Percentiles rank a stretch among this genome's conserved stretches.
These are phyloP conservation scores for Ormyrus nitidulus DNA, from an alignment of 2,888 invertebrate species.

Conservation along the genomic window DNA sequence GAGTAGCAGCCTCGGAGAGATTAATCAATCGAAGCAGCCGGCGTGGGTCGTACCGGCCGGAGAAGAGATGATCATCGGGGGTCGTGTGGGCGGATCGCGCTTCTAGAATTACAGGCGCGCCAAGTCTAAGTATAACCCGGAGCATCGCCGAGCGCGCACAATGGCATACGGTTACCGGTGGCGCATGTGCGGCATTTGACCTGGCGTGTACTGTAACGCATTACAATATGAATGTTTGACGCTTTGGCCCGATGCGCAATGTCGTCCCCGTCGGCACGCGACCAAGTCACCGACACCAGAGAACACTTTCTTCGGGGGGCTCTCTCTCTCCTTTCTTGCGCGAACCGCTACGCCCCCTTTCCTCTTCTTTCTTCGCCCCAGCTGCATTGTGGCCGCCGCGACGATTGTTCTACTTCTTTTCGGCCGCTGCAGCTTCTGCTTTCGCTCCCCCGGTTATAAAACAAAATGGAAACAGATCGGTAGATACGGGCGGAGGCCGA, in stretches of 20 bases:
- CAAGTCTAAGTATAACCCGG: constrained; percentile 53
- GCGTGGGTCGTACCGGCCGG: constrained; percentile 32
- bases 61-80: constrained; percentile 64
- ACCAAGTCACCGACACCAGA: constrained; percentile 59
- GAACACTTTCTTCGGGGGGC: constrained; percentile 45
- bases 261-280: constrained; percentile 66
- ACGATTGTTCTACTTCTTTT: constrained; percentile 1
- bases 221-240: constrained; percentile 72
- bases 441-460: not conserved
- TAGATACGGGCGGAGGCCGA: not conserved
- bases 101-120: constrained; percentile 64
- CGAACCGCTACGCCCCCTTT: not conserved
- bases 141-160: constrained; percentile 61
- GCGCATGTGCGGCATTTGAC: constrained; percentile 67
- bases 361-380: not conserved
- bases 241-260: constrained; percentile 39
- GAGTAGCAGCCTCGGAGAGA: constrained; percentile 20
- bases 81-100: constrained; percentile 68
- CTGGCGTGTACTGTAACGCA: constrained; percentile 70
- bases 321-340: not conserved
- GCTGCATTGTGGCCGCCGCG: not conserved
- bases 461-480: no score
- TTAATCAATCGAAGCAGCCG: not conserved
- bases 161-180: constrained; percentile 68
- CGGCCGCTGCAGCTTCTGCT: not conserved